These are phyloP conservation scores for Astreopora myriophthalma DNA, from an alignment of 64 coral and sea anemone genomes.

Conservation along the genomic window DNA sequence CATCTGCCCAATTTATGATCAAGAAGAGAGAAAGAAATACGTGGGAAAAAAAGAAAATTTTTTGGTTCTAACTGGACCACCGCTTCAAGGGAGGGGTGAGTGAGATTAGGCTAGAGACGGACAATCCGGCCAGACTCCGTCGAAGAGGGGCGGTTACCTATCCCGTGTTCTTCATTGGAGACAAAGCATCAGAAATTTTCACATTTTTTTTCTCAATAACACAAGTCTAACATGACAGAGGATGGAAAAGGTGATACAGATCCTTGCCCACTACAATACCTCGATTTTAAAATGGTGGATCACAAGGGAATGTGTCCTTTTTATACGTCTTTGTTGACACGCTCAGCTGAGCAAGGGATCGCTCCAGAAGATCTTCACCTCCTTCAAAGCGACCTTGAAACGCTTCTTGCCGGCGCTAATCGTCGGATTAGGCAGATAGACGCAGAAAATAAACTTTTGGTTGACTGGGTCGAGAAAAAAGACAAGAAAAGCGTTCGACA, in stretches of 20 bases:
- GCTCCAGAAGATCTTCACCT: conserved; percentile 87
- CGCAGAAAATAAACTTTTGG: conserved; percentile 92
- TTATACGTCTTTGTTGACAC: conserved; percentile 86
- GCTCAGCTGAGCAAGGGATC: conserved; percentile 74
- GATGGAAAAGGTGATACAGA: conserved; percentile 89
- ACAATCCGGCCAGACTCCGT: too few species aligned
- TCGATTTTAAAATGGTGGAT: conserved; percentile 92
- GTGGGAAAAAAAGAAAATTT: too few species aligned
- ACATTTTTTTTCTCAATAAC: neutral
- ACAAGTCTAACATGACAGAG: conserved; percentile 32
- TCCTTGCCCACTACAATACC: conserved; percentile 93
- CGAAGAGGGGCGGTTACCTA: neutral
- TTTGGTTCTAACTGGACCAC: too few species aligned
- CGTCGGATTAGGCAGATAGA: conserved; percentile 88
- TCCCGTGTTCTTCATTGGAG: neutral
- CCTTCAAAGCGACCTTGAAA: conserved; percentile 98
- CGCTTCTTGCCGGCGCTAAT: conserved; percentile 87
- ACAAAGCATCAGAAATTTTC: neutral
- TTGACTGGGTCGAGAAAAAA: conserved; percentile 98
- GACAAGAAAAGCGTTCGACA: conserved; percentile 98
- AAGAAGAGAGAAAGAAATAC: too few species aligned
- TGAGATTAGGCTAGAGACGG: too few species aligned
- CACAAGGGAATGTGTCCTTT: conserved; percentile 95
- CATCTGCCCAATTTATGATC: too few species aligned
- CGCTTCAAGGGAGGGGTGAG: too few species aligned